phyloP scores from a whole-genome alignment of 1,140 invertebrate species.

The Drosophila orena region DNA sequence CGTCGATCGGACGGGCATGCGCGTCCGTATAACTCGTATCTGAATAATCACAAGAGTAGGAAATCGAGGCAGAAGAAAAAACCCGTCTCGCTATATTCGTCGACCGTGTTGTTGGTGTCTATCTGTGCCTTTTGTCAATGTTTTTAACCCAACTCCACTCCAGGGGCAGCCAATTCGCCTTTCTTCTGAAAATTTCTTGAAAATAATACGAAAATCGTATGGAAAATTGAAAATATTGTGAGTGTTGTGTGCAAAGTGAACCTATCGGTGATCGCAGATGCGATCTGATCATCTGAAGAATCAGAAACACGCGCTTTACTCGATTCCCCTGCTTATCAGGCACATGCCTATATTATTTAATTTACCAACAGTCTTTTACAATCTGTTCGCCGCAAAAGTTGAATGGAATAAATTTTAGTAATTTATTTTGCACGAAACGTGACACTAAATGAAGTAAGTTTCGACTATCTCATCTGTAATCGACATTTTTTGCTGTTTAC shows the following conservation, averaged over 20 bases:
- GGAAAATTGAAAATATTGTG: slow-evolving; percentile 18
- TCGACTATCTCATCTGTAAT: slow-evolving; percentile 16
- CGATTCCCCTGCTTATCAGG: slow-evolving; percentile 27
- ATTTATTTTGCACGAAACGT: slow-evolving; percentile 51
- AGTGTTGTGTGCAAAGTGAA: slow-evolving; percentile 38
- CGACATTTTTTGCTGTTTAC: slow-evolving; percentile 18
- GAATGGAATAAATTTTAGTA: slow-evolving; percentile 63
- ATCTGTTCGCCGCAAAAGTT: slow-evolving; percentile 39
- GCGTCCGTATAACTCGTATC: slow-evolving; percentile 30
- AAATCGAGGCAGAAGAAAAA: slow-evolving; percentile 30
- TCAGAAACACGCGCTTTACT: slow-evolving; percentile 25
- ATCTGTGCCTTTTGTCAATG: slow-evolving; percentile 49
- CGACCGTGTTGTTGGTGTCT: slow-evolving; percentile 44
- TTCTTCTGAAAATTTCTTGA: slow-evolving; percentile 18
- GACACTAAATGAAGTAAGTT: slow-evolving; percentile 71
- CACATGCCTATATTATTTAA: slow-evolving; percentile 42
- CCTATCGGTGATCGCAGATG: slow-evolving; percentile 1
- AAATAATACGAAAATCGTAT: slow-evolving; percentile 8
- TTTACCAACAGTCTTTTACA: slow-evolving; percentile 34
- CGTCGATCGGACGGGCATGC: slow-evolving; percentile 36
- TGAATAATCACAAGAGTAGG: slow-evolving; percentile 35
- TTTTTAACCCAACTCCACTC: slow-evolving; percentile 19
- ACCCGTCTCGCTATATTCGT: slow-evolving; percentile 51
- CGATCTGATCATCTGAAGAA: slow-evolving; percentile 11
- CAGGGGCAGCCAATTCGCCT: slow-evolving; percentile 14